Conservation (phyloP, 2,113 vertebrate genomes). For the Eptesicus fuscus region DNA sequence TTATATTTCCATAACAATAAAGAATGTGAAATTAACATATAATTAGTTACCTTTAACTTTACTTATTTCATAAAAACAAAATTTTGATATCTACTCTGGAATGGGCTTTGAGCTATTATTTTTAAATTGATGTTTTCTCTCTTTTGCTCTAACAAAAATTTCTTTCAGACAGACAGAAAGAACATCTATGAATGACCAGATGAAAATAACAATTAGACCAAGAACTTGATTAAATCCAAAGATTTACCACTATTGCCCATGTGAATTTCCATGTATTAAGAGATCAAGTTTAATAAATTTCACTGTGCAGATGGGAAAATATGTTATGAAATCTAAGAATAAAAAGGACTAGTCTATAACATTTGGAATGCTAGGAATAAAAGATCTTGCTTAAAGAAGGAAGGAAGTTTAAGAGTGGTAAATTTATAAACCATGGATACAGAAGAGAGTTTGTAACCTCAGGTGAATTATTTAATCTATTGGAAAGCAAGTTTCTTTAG, state of each 20-base stretch:
- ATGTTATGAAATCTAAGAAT: background rate
- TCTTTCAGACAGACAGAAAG: background rate
- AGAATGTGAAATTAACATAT: background rate
- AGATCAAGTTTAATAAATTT: background rate
- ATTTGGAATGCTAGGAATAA: background rate
- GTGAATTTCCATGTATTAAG: background rate
- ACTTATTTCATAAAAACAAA: slow-evolving; percentile 30
- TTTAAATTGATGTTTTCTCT: slow-evolving; percentile 16
- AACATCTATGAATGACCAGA: background rate
- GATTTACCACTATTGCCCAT: background rate
- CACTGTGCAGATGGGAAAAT: background rate
- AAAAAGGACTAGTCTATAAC: background rate
- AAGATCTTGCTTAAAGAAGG: background rate
- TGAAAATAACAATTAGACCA: background rate
- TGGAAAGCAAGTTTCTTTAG: background rate
- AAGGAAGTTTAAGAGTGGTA: background rate
- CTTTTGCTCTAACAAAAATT: background rate
- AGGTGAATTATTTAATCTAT: background rate
- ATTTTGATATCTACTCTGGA: slow-evolving; percentile 4
- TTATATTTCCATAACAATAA: background rate
- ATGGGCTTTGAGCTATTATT: background rate
- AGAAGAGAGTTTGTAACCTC: background rate
- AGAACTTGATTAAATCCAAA: slow-evolving; percentile 5
- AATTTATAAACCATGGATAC: background rate
- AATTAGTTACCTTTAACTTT: background rate